Base-by-base conservation (phyloP, 2,888 invertebrate genomes). In the Ashinkailepas kermadecensis region DNA sequence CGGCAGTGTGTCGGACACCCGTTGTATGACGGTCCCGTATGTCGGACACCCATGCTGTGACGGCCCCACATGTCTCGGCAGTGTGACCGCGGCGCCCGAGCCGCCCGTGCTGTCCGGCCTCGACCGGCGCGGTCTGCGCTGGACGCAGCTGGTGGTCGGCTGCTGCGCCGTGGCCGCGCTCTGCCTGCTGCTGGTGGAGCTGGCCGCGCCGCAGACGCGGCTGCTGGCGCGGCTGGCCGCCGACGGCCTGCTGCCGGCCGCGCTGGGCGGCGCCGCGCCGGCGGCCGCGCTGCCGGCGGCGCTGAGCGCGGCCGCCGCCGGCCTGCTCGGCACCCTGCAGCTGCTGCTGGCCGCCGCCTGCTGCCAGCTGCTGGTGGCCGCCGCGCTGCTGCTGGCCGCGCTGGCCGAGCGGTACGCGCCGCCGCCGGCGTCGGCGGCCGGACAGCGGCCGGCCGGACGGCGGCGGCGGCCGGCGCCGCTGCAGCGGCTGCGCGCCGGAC, bases 321-420 rank as follows among this genome's bases (percentile, higher is more conserved):
- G 91, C 86, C 86, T 91, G 82, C 89, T 91, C 78, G 91, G 91
- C 67, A 91, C 91, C 81, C 86, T 91, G 81, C 91, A 91, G 11
- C 91, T 91, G 84, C 91, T 91, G 58, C 91, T 91, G 85, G 91
- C 91, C 0, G 86, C 91, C 81, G 89, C 90, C 10, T 91, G 91
- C 85, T 89, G 91, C 88, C 90, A 91, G 83, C 90, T 90, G 59
- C 86, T 91, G 65, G 88, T 91, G 87, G 91, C 91, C 85, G 74
- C 74, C 18, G 74, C 13, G 15, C 54, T 74, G 74, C 74, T 74
- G 54, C 10, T 10, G 18, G 18, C 54, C 7, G 74, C 74, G 54
- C 54, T 74, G 15, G 9, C 54, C 7, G 74, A 74, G 74, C 74
- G 74, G 54, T 54, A 74, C 74, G 90, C 89, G 0, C 89, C 91